phyloP scores from a whole-genome alignment of 2,888 invertebrate genomes.

The Synanthedon myopaeformis region DNA sequence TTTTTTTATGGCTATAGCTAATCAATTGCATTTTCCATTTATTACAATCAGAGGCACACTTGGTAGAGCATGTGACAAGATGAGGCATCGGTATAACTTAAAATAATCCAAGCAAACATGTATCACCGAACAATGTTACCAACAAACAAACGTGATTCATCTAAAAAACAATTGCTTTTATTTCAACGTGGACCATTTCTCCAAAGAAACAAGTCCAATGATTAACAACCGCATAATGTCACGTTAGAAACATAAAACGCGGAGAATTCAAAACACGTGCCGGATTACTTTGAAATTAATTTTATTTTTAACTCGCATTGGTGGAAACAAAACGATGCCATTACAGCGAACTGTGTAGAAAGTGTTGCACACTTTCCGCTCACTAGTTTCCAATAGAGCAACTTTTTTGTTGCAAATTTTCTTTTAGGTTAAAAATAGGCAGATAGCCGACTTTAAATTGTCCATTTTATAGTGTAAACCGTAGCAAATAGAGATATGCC shows the following conservation, averaged over 20 bases:
- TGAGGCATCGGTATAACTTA: too few species aligned
- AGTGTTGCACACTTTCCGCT: neutral
- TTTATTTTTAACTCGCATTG: slow-evolving; percentile 20
- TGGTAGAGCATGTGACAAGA: too few species aligned
- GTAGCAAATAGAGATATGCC: too few species aligned
- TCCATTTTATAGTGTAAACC: too few species aligned
- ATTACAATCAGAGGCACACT: too few species aligned
- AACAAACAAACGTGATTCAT: slow-evolving; percentile 5
- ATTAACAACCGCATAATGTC: slow-evolving; percentile 4
- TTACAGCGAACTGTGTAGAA: neutral
- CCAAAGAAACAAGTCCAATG: slow-evolving; percentile 5
- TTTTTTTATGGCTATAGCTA: too few species aligned
- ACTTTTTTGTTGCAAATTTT: too few species aligned
- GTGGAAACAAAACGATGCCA: slow-evolving; percentile 2
- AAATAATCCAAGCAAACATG: neutral
- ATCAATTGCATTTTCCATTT: too few species aligned
- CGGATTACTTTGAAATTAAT: slow-evolving; percentile 13
- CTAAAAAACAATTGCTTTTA: slow-evolving; percentile 1
- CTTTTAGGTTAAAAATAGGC: too few species aligned
- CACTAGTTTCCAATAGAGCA: neutral
- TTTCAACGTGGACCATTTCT: neutral
- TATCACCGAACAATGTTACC: neutral
- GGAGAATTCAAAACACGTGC: slow-evolving; percentile 11
- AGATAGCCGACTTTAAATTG: too few species aligned
- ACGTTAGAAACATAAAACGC: slow-evolving; percentile 3